phyloP scores from a whole-genome alignment of 1,140 invertebrate genomes.

The Cephus cinctus region DNA sequence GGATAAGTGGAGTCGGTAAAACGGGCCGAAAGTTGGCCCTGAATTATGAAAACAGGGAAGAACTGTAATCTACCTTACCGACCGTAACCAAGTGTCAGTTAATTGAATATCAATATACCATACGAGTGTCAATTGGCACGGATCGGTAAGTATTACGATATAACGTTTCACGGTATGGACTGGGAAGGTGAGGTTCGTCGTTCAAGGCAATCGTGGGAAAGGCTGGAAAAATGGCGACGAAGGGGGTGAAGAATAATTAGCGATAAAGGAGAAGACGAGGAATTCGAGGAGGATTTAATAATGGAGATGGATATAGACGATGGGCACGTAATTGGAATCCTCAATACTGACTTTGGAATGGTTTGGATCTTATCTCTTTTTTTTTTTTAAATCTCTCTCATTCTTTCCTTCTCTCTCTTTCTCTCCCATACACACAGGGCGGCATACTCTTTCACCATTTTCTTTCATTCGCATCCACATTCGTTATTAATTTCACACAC shows the following conservation, averaged over 20 bases:
- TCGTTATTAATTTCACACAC: background rate
- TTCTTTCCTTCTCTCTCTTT: conserved; percentile 16
- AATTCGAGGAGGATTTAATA: too few relatives aligned
- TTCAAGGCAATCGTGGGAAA: background rate
- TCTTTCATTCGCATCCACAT: conserved; percentile 3
- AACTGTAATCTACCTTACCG: too few relatives aligned
- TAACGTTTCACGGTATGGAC: too few relatives aligned
- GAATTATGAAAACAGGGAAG: too few relatives aligned
- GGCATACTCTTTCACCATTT: conserved; percentile 13
- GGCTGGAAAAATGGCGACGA: conserved; percentile 28
- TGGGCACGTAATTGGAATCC: conserved; percentile 33
- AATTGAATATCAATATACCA: too few relatives aligned
- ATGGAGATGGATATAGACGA: too few relatives aligned
- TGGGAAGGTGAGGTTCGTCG: background rate
- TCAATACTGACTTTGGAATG: conserved; percentile 57
- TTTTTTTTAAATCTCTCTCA: conserved; percentile 23
- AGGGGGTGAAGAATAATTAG: conserved; percentile 27
- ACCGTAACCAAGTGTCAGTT: too few relatives aligned
- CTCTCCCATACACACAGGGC: background rate
- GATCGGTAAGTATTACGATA: too few relatives aligned
- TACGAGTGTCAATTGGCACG: too few relatives aligned
- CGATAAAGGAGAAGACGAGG: conserved; percentile 24
- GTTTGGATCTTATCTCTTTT: conserved; percentile 30
- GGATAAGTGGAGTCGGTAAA: too few relatives aligned
- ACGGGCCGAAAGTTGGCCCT: too few relatives aligned